Conservation (phyloP, 2,113 vertebrate genomes). For the Falco punctatus region DNA sequence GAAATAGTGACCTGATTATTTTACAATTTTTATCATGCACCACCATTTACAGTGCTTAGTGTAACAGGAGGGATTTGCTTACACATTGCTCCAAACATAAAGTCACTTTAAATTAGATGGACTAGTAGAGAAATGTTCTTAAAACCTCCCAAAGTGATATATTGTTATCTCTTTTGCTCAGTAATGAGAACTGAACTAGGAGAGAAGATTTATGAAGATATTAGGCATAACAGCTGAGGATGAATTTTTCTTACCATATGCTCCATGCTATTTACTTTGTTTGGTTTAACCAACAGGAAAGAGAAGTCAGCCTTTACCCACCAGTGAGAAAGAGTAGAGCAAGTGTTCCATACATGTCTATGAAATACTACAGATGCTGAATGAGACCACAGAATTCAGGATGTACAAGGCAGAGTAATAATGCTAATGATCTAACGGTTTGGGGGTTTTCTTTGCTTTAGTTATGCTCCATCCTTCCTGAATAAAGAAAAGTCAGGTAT, state of each 20-base stretch:
- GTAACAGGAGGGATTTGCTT: constrained; percentile 21
- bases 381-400: background rate
- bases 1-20: constrained; percentile 1
- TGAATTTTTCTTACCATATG: background rate
- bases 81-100: background rate
- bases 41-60: background rate
- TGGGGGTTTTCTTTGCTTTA: background rate
- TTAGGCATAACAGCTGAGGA: background rate
- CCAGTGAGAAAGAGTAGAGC: background rate
- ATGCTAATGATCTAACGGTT: background rate
- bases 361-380: background rate
- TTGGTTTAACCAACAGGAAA: background rate
- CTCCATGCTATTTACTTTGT: background rate
- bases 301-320: background rate
- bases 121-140: background rate
- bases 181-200: constrained; percentile 5
- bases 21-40: background rate
- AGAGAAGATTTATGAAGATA: constrained; percentile 31
- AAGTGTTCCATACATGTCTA: background rate
- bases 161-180: constrained; percentile 1
- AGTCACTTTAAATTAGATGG: constrained; percentile 22
- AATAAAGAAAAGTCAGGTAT: background rate
- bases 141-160: background rate
- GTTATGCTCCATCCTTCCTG: background rate
- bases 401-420: background rate